These are phyloP conservation scores for Melospiza melodia DNA, from an alignment of 2,113 vertebrate genomes.

Conservation along the genomic window DNA sequence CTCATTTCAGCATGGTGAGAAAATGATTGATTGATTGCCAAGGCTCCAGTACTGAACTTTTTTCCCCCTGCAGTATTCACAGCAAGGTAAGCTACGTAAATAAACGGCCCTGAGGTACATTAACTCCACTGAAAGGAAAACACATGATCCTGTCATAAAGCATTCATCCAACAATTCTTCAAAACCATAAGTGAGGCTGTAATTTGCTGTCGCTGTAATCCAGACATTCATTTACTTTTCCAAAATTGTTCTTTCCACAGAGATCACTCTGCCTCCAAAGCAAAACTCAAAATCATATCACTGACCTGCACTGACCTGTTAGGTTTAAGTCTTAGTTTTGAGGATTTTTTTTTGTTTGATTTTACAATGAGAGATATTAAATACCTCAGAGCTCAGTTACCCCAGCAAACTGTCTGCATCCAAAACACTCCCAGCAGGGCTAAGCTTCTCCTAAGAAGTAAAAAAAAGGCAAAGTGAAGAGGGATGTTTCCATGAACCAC, in stretches of 20 bases:
- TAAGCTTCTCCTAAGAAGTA: neutral
- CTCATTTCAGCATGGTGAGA: neutral
- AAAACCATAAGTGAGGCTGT: neutral
- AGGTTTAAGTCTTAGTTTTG: neutral
- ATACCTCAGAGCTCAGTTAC: neutral
- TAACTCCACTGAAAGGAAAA: neutral
- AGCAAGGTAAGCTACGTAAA: neutral
- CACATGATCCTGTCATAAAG: neutral
- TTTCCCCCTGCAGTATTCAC: neutral
- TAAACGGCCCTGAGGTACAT: neutral
- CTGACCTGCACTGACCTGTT: rapidly evolving
- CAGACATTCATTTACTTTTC: neutral
- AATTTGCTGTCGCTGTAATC: neutral
- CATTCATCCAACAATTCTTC: neutral
- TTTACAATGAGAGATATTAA: neutral
- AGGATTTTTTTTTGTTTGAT: neutral
- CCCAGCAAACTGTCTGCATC: neutral
- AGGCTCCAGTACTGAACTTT: neutral
- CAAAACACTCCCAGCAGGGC: neutral
- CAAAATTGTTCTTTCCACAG: neutral
- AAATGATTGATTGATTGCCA: neutral
- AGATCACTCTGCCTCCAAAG: neutral
- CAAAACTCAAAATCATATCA: neutral
- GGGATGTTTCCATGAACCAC: neutral
- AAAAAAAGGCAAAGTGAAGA: neutral